Evolutionary conservation across 2,888 invertebrate species (phyloP), one percentile per base, ranked within the genome.

Genomic region (Synanthedon vespiformis): DNA sequence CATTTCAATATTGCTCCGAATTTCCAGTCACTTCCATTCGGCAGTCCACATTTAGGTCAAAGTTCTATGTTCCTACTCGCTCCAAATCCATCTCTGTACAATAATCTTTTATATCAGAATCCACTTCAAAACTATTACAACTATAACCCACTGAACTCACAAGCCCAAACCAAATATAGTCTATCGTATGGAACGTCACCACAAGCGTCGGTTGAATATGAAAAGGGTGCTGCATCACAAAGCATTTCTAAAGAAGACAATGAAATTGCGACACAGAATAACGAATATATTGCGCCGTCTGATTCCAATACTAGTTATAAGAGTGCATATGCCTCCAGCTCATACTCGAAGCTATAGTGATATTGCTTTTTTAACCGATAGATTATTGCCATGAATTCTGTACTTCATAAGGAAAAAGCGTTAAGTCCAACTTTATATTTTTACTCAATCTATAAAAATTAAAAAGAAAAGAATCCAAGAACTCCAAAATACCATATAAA

Each of bases 21-120:
- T 51, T 78, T 74, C 52, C 75, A 79, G 34, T 71, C 73, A 4
- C 56, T 77, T 5, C 58, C 70, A 4, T 56, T 82, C 6, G 68
- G 73, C 1, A 67, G 72, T 14, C 72, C 77, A 14, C 79, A 79
- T 52, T 57, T 81, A 11, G 68, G 72, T 2, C 86, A 86, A 13
- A 75, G 80, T 1, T 79, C 86, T 0, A 83, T 84, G 80, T 54
- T 85, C 4, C 56, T 87, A 1, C 58, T 83, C 40, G 72, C 81
- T 44, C 73, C 80, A 0, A 77, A 77, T 57, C 73, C 80, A 11
- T 71, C 74, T 27, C 57, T 77, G 5, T 85, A 83, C 53, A 81
- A 72, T 53, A 81, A 80, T 53, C 61, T 81, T 13, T 56, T 76
- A 0, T 78, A 82, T 53, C 52, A 74, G 0, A 80, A 76, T 52